Base-by-base conservation (phyloP, 2,113 vertebrate genomes). In the Ceyx melanurus region DNA sequence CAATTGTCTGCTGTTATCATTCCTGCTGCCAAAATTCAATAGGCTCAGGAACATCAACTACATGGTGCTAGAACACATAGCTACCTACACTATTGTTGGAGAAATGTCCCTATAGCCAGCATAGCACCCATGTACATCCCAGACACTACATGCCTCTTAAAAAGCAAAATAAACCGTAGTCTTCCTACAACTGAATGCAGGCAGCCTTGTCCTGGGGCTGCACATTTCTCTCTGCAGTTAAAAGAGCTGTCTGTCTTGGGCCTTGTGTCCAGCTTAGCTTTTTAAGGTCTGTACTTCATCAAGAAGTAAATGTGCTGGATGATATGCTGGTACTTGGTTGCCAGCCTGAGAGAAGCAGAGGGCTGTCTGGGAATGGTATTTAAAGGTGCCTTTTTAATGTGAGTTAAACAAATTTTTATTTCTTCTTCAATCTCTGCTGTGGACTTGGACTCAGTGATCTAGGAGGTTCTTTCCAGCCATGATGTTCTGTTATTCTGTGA, bases 1-100 rank as follows among this genome's bases (percentile, higher is more conserved):
- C 82, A 89, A 26, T 95, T 92, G 72, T 83, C 92, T 94, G 84
- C 87, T 71, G 86, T 92, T 92, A 92, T 71, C 67, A 65, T 91
- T 91, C 51, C 66, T 77, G 72, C 60, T 0, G 26, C 82, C 91
- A 86, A 91, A 96, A 94, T 92, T 89, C 87, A 89, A 96, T 94
- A 95, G 75, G 75, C 74, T 95, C 75, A 92, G 75, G 48, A 92
- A 14, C 64, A 74, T 80, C 78, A 80, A 23, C 82, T 82, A 91
- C 95, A 91, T 80, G 6, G 23, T 68, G n/a, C 48, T 66, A 57
- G 48, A 73, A 31, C 26, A 46, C 73, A 46, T 9, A 70, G 42
- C 56, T 85, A 56, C 60, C 74, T 85, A 28, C 19, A 4, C 15
- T 20, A 6, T 3, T 48, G 51, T 67, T 89, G 87, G 31, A 89